A percentile compares a stretch with the other conserved stretches of the same genome.
These are phyloP conservation scores for Steinernema carpocapsae DNA, from an alignment of 2,888 invertebrate species.

Conservation along the genomic window DNA sequence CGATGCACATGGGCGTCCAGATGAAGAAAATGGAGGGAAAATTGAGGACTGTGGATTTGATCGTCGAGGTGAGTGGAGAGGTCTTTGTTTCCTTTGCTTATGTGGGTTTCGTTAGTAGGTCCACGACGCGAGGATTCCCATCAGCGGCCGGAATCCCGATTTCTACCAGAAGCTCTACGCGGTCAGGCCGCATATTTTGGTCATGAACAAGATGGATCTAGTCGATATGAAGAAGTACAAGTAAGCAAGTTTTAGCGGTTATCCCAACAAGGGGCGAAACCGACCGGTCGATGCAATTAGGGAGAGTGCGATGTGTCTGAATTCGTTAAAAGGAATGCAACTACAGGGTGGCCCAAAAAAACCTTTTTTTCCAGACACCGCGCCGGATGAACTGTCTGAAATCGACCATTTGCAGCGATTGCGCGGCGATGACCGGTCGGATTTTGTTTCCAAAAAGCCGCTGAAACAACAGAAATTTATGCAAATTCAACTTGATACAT, in stretches of 20 bases:
- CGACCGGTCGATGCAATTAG: too few relatives aligned
- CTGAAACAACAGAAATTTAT: too few relatives aligned
- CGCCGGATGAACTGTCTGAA: too few relatives aligned
- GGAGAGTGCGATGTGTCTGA: too few relatives aligned
- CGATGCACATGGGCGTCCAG: conserved; percentile 66
- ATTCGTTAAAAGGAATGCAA: too few relatives aligned
- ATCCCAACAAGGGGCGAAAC: too few relatives aligned
- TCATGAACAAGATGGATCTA: conserved; percentile 68
- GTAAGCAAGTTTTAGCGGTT: conserved; percentile 38
- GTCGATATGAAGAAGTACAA: conserved; percentile 63
- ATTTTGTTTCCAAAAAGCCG: too few relatives aligned
- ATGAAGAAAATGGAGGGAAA: conserved; percentile 66
- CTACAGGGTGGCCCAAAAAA: too few relatives aligned
- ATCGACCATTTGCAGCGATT: too few relatives aligned
- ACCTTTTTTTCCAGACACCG: too few relatives aligned
- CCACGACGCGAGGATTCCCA: conserved; percentile 68
- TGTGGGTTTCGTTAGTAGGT: conserved; percentile 47
- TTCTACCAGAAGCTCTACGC: conserved; percentile 59
- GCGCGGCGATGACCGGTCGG: too few relatives aligned
- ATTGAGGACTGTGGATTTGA: conserved; percentile 61
- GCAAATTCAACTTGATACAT: too few relatives aligned
- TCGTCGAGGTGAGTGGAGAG: conserved; percentile 55
- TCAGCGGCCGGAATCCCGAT: conserved; percentile 67
- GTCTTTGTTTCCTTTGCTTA: background rate
- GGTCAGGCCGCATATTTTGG: conserved; percentile 66